Evolutionary conservation across 2,888 invertebrate genomes (phyloP), one percentile per base, ranked within the genome.

Genomic region (Spialia ferax): DNA sequence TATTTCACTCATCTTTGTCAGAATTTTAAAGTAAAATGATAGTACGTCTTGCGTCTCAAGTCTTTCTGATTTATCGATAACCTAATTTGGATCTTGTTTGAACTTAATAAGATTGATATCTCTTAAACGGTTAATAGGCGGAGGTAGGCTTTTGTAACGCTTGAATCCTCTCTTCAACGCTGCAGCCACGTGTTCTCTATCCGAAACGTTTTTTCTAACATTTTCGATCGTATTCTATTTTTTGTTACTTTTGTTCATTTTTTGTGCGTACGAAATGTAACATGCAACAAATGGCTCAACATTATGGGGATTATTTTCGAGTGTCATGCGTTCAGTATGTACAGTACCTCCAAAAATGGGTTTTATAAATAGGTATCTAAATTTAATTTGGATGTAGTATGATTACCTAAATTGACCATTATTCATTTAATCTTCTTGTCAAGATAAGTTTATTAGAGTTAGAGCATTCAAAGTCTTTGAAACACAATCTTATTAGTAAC

Each of bases 221-320:
- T 72, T 77, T 70, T 71, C 64, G 72, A 77, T 74, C 77, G 75
- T 74, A 74, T 71, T 73, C 72, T 70, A 57, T 78, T 83, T 82
- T 79, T 81, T 79, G 75, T 79, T 72, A 69, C 70, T 74, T 75
- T 81, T 82, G 79, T 77, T 76, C 70, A 61, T 71, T 74, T 83
- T 84, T 83, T 81, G 79, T 77, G 74, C 76, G 77, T 75, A 79
- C 45, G 78, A 83, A 81, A 81, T 82, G 82, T 79, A 77, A 79
- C 79, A 78, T 67, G 50, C 54, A 68, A 63, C 75, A 78, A 77
- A 76, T 72, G 71, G 63, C 32, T 20, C 50, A 70, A 71, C 71
- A 65, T 66, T 63, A 56, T 65, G 60, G 32, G 55, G 67, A 60
- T 63, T 69, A 59, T 62, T 61, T 22, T 45, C 35, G 70, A 64